Conservation (phyloP, 1,140 invertebrate species). For the Laupala kohalensis region DNA sequence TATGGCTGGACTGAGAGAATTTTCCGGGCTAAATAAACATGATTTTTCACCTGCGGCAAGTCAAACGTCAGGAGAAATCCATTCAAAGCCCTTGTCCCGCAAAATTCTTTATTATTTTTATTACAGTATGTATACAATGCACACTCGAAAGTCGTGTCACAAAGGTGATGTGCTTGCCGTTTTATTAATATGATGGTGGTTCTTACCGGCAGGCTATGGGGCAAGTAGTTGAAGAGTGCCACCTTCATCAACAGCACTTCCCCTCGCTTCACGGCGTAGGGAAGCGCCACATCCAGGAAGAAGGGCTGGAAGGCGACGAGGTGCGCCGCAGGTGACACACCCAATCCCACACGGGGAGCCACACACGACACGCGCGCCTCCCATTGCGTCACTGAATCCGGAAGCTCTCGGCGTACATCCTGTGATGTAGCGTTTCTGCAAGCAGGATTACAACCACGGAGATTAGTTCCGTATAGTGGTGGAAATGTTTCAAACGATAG, state of each 20-base stretch:
- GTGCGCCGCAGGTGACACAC: slow-evolving; percentile 38
- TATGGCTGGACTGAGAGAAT: too few relatives aligned
- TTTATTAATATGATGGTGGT: neutral
- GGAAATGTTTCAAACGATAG: too few relatives aligned
- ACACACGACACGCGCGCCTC: slow-evolving; percentile 53
- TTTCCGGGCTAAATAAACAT: too few relatives aligned
- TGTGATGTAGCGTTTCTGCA: neutral
- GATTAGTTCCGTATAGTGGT: too few relatives aligned
- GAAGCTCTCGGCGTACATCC: slow-evolving; percentile 35
- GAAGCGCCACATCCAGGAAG: slow-evolving; percentile 54
- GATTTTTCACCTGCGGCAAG: too few relatives aligned
- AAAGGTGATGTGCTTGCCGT: neutral
- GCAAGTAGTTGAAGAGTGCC: slow-evolving; percentile 58
- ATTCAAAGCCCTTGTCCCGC: too few relatives aligned
- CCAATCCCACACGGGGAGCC: slow-evolving; percentile 44
- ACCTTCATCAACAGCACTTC: slow-evolving; percentile 54
- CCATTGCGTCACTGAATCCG: slow-evolving; percentile 65
- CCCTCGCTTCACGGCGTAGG: slow-evolving; percentile 53
- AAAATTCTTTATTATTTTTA: too few relatives aligned
- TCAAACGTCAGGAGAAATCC: too few relatives aligned
- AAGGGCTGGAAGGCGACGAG: slow-evolving; percentile 57
- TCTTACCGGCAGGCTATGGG: slow-evolving; percentile 44
- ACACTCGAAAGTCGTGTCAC: neutral
- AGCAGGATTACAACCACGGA: too few relatives aligned
- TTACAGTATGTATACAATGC: neutral